phyloP scores from a whole-genome alignment of 2,888 invertebrate genomes.

The Drosophila neutralis region DNA sequence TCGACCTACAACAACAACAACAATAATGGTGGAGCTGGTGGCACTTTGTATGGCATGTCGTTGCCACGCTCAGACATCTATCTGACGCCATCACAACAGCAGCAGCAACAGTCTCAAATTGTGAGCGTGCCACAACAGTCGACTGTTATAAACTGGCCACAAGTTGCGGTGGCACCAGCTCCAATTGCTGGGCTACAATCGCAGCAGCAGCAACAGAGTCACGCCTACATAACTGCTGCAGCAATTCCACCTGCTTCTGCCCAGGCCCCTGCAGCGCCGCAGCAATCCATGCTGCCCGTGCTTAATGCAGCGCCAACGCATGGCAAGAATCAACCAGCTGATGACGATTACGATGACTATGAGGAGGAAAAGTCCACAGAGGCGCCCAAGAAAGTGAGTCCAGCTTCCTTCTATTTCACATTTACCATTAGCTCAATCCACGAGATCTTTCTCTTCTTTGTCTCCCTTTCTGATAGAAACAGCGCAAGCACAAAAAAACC shows the following conservation, averaged over 20 bases:
- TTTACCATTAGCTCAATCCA: background rate
- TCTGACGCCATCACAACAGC: slow-evolving; percentile 60
- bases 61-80: slow-evolving; percentile 80
- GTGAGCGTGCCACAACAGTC: slow-evolving; percentile 50
- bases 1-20: slow-evolving; percentile 53
- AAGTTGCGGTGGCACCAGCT: slow-evolving; percentile 36
- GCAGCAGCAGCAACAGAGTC: slow-evolving; percentile 41
- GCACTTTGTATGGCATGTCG: slow-evolving; percentile 69
- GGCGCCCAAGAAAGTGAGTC: slow-evolving; percentile 77
- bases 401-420: background rate
- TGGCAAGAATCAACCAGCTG: slow-evolving; percentile 49
- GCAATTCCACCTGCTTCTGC: slow-evolving; percentile 13
- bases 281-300: slow-evolving; percentile 60
- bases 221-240: slow-evolving; percentile 51
- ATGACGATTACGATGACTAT: slow-evolving; percentile 79
- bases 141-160: slow-evolving; percentile 70
- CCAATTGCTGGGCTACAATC: slow-evolving; percentile 47
- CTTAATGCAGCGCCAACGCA: slow-evolving; percentile 48
- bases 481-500: slow-evolving; percentile 81
- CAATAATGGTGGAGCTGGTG: slow-evolving; percentile 22
- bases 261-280: slow-evolving; percentile 16
- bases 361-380: slow-evolving; percentile 82
- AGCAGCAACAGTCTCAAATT: slow-evolving; percentile 38
- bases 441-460: background rate
- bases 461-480: slow-evolving; percentile 28